Conservation (phyloP, 1,140 invertebrate genomes). For the Leptestheria dahalacensis region DNA sequence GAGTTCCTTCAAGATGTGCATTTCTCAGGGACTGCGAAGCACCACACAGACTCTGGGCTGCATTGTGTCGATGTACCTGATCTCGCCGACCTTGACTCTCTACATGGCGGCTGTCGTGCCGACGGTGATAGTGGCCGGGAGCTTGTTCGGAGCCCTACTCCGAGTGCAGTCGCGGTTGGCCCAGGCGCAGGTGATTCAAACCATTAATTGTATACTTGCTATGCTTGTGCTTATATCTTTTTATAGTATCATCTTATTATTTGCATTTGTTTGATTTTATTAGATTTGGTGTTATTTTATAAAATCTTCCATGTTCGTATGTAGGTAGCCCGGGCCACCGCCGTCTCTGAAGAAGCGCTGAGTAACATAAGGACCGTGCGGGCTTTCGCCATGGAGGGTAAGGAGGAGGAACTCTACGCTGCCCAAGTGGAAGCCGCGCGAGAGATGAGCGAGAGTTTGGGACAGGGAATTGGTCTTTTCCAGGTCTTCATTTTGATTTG, state of each 20-base stretch:
- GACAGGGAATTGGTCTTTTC: conserved; percentile 78
- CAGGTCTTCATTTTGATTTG: no score
- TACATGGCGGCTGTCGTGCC: conserved; percentile 69
- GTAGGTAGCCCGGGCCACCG: conserved; percentile 65
- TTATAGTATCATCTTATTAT: no score
- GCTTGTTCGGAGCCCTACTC: conserved; percentile 52
- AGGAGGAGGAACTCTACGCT: conserved; percentile 58
- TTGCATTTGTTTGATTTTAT: no score
- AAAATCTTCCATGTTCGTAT: no score
- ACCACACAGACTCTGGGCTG: conserved; percentile 64
- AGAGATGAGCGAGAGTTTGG: conserved; percentile 57
- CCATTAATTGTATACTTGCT: conserved; percentile 17
- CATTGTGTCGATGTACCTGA: conserved; percentile 53
- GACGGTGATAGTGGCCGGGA: conserved; percentile 56
- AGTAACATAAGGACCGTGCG: conserved; percentile 78
- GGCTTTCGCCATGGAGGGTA: conserved; percentile 81
- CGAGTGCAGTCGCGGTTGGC: conserved; percentile 54
- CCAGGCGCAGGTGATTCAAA: conserved; percentile 64
- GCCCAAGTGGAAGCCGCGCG: conserved; percentile 55
- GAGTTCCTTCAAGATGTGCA: conserved; percentile 79
- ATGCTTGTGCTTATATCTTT: conserved; percentile 8
- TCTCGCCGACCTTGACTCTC: conserved; percentile 76
- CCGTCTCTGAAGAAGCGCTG: conserved; percentile 81
- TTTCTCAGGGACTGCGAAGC: conserved; percentile 75
- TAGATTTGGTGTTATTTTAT: no score